Conservation (phyloP, 2,888 invertebrate genomes). For the Cantharis lateralis region DNA sequence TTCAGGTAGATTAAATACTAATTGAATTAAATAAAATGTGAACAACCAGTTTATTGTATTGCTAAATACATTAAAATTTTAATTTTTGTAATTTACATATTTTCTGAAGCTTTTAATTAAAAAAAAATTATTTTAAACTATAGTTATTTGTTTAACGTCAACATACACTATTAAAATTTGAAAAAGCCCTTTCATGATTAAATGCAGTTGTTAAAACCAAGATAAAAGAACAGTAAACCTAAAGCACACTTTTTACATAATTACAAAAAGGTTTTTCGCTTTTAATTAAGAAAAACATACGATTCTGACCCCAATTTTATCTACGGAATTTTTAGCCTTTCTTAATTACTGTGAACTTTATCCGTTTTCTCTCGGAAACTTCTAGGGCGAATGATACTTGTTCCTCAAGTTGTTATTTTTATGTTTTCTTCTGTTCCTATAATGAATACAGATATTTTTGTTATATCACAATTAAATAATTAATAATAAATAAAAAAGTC, state of each 20-base stretch:
- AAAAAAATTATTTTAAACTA: background rate
- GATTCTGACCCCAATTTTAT: conserved; percentile 15
- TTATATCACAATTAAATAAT: background rate
- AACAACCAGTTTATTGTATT: no score
- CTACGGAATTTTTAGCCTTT: conserved; percentile 21
- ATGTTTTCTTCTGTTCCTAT: background rate
- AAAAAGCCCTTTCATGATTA: background rate
- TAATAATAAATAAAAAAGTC: no score
- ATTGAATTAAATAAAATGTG: no score
- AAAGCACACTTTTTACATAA: conserved; percentile 20
- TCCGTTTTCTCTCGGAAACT: conserved; percentile 15
- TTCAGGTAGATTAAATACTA: no score
- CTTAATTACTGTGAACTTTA: conserved; percentile 22
- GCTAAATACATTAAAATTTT: no score
- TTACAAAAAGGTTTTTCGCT: conserved; percentile 10
- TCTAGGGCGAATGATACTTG: background rate
- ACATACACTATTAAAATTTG: background rate
- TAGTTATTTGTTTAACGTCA: background rate
- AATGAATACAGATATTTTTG: background rate
- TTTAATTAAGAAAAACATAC: conserved; percentile 27
- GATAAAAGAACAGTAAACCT: conserved; percentile 1
- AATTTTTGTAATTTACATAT: background rate
- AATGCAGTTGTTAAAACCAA: background rate
- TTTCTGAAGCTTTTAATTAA: background rate
- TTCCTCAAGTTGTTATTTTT: background rate